Evolutionary conservation across 2,888 invertebrate species (phyloP), one percentile per base, ranked within the genome.

Genomic region (Epirrhoe tristata): DNA sequence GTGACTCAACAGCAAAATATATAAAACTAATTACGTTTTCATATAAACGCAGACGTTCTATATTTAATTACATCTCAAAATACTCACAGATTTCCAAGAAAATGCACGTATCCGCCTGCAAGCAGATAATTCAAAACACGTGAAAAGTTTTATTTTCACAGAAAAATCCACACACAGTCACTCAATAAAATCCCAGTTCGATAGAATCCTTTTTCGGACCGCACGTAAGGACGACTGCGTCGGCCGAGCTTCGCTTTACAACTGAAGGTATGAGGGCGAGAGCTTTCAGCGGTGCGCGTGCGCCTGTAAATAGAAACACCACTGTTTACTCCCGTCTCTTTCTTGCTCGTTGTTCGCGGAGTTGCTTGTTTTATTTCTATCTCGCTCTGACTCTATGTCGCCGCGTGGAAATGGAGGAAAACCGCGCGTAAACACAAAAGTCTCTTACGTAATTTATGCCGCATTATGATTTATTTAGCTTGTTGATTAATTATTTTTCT

Each of bases 51-150:
- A 81, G 80, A 82, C 66, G 85, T 84, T 88, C 92, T 93, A 93
- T 87, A 91, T 91, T 90, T 91, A 93, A 92, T 91, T 90, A 88
- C 53, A 88, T 84, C 88, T 86, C 82, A 90, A 91, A 91, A 92
- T 91, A 93, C 93, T 90, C 86, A 93, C 93, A 91, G 85, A 80
- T 78, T 85, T 70, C 87, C 79, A 72, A 81, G 86, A 87, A 88
- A 82, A 82, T 78, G 73, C 76, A 73, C 72, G 72, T 75, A 86
- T 82, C 83, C 81, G 81, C 84, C 76, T 66, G 57, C 58, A 71
- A 68, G 69, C 48, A 63, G 71, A 73, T 74, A 77, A 75, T 74
- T 75, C 31, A 60, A 70, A 77, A 77, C 80, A 83, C 81, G 70
- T 67, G 55, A 69, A 76, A 75, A 75, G 76, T 78, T 71, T 71